Evolutionary conservation across 92 coral and sea anemone genomes (phyloP).

Genomic region (Siderastrea siderea): DNA sequence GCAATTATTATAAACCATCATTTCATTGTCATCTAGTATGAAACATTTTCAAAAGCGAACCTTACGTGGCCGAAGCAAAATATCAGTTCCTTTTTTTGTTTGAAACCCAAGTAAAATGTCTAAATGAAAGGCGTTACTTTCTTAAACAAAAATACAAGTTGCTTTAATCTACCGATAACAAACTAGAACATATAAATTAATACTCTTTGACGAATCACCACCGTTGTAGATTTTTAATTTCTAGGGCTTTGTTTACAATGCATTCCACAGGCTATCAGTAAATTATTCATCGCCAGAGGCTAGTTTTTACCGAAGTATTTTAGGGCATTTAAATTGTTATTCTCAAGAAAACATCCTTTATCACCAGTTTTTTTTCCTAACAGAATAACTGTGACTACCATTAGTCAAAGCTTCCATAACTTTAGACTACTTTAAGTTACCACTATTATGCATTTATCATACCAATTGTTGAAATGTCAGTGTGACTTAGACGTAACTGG

Average conservation of each 20-base stretch:
- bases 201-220: neutral
- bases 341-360: too few relatives aligned
- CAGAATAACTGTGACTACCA: too few relatives aligned
- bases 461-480: too few relatives aligned
- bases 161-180: neutral
- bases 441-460: too few relatives aligned
- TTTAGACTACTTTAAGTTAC: too few relatives aligned
- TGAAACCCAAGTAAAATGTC: too few relatives aligned
- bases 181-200: neutral
- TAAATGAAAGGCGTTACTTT: neutral
- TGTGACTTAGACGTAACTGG: too few relatives aligned
- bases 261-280: slow-evolving; percentile 49
- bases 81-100: too few relatives aligned
- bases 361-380: too few relatives aligned
- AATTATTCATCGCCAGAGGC: slow-evolving; percentile 57
- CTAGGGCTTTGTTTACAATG: slow-evolving; percentile 56
- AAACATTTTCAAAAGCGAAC: neutral
- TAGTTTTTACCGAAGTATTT: slow-evolving; percentile 64
- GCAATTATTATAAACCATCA: neutral
- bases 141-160: neutral
- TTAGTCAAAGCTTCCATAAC: too few relatives aligned
- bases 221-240: slow-evolving; percentile 41
- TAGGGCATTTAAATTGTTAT: too few relatives aligned
- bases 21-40: neutral
- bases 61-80: too few relatives aligned